A percentile compares a stretch with the other conserved stretches of the same genome.
These are phyloP conservation scores for Goniozus legneri DNA, from an alignment of 1,140 invertebrate species.

Conservation along the genomic window DNA sequence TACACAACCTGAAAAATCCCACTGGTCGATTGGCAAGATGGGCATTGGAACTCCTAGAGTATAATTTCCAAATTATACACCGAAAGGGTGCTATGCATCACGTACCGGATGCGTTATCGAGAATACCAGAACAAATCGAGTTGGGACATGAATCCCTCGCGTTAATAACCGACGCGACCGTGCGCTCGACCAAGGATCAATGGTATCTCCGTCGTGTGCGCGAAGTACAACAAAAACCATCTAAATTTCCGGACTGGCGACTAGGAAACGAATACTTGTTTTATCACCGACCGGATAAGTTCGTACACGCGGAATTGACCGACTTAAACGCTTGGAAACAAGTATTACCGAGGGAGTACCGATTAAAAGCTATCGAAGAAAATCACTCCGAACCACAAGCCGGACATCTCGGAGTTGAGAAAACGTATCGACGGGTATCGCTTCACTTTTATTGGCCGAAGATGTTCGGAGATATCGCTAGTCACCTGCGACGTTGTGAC, in stretches of 20 bases:
- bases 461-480: slow-evolving; percentile 17
- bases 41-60: slow-evolving; percentile 30
- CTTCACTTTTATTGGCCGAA: slow-evolving; percentile 13
- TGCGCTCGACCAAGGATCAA: neutral
- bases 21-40: slow-evolving; percentile 45
- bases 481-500: slow-evolving; percentile 16
- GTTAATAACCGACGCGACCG: neutral
- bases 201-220: slow-evolving; percentile 1
- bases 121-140: neutral
- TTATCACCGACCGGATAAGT: neutral
- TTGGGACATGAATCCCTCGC: neutral
- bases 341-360: neutral
- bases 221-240: neutral
- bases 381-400: neutral
- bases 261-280: slow-evolving; percentile 1
- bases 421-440: slow-evolving; percentile 23
- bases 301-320: neutral
- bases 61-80: neutral
- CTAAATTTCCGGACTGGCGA: neutral
- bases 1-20: slow-evolving; percentile 46
- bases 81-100: neutral
- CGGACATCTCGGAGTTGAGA: slow-evolving; percentile 40
- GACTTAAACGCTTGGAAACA: slow-evolving; percentile 13
- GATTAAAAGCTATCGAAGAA: neutral
- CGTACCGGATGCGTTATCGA: slow-evolving; percentile 1